Base-by-base conservation (phyloP, 2,888 invertebrate species). In the Orgyia antiqua region DNA sequence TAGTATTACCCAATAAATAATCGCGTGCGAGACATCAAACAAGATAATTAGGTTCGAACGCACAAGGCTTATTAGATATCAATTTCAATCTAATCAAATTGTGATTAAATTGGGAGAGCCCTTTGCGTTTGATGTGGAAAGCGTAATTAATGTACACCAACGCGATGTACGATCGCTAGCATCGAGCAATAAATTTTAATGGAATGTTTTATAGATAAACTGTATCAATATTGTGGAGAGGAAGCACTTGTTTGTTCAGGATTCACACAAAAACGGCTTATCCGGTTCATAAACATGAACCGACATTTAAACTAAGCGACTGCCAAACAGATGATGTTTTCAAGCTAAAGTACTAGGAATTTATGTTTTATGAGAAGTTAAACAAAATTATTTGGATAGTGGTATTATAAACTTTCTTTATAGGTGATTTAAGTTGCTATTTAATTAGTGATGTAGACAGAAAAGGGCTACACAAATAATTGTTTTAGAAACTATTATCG, bases 81-180 rank as follows among this genome's bases (percentile, higher is more conserved):
- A 55, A 57, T 58, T 58, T 46, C 45, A 54, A 58, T 58, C 51
- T 57, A 62, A 69, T 72, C 58, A 60, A 62, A 59, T 58, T 51
- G 53, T 65, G 61, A 69, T 68, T 65, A 57, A 63, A 63, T 25
- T 23, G 10, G 13, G 49, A 53, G 51, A 50, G 51, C 49, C 61
- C 64, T 65, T 67, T 23, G 4, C 23, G 23, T 23, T 4, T 68
- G 64, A 67, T 59, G 56, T 52, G 28, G 28, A 21, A 15, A 24
- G 20, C 24, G 27, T 19, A 9, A 17, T 26, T 21, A 32, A 21
- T 26, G 19, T 7, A 3, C 1, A 21, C 4, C n/a, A 9, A 20
- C 20, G 11, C 12, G 10, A 28, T 9, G n/a, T 25, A 25, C n/a
- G n/a, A n/a, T 10, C 8, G 13, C 7, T 20, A 17, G 13, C 10